Evolutionary conservation across 2,113 vertebrate species (phyloP), one percentile per base, ranked within the genome.

Genomic region (Ceratotherium simum): DNA sequence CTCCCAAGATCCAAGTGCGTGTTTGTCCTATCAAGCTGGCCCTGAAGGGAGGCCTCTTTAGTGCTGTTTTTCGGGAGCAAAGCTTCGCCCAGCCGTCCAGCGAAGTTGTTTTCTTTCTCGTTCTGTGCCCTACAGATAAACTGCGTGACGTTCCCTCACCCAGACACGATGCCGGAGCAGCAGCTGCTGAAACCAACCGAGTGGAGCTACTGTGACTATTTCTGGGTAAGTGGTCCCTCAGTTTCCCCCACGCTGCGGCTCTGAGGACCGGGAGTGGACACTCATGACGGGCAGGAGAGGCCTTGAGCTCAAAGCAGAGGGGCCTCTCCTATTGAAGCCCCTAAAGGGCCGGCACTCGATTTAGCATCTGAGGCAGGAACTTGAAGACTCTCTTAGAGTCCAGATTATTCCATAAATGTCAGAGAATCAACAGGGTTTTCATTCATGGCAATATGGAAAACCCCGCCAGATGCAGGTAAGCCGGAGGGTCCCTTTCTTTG

Each of bases 121-220:
- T 95, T 39, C 95, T 62, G 21, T 95, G 93, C 91, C 81, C 83
- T 90, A 31, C 98, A 99, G 99, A 99, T 99, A 97, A 99, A 99
- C 98, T 99, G 99, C 51, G 99, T 99, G 98, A 99, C 99, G 10
- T 99, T 99, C 95, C 99, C 99, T 9, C 98, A 99, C 51, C 99
- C 99, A 27, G 99, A 99, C 27, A 98, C 98, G 70, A 99, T 99
- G 99, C 98, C 99, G 0, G 99, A 99, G 95, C 99, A 99, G 97
- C 99, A 99, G 98, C 99, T 99, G 95, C 99, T 99, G 97, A 99
- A 99, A 89, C 99, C 99, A 11, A 98, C 98, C 0, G 99, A 99
- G 95, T 99, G 99, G 99, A 99, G 99, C 99, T 99, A 99, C 99
- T 99, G 99, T 33, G 99, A 99, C 98, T 99, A 99, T 98, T 99